These are phyloP conservation scores for Chascanopsetta lugubris DNA, from an alignment of 2,113 vertebrate genomes.

Conservation along the genomic window DNA sequence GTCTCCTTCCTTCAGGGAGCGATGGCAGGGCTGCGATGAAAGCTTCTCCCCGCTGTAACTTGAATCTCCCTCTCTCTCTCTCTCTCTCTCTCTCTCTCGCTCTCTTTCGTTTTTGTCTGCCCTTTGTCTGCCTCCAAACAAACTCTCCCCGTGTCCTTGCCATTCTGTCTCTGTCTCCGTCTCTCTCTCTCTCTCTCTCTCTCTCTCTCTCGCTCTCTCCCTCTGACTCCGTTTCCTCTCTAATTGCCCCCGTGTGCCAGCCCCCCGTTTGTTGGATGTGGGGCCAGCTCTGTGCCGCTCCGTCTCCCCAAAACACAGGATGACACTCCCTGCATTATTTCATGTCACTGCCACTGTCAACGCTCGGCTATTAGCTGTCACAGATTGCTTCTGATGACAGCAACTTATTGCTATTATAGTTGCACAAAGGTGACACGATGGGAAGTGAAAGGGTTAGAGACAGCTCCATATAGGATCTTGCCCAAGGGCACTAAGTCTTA, in stretches of 20 bases:
- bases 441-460: too few relatives aligned
- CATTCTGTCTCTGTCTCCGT: conserved; percentile 21
- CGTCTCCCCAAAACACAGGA: neutral
- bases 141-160: neutral
- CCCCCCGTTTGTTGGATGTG: conserved; percentile 32
- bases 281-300: conserved; percentile 22
- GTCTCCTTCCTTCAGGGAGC: conserved; percentile 55
- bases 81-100: conserved; percentile 23
- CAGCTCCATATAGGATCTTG: too few relatives aligned
- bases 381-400: too few relatives aligned
- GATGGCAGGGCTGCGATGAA: conserved; percentile 41
- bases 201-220: neutral
- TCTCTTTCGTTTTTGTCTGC: neutral
- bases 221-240: conserved; percentile 18
- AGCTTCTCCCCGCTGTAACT: conserved; percentile 34
- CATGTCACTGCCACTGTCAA: conserved; percentile 7
- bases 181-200: conserved; percentile 21
- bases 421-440: too few relatives aligned
- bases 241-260: conserved; percentile 26
- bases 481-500: too few relatives aligned
- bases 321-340: conserved; percentile 4
- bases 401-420: too few relatives aligned
- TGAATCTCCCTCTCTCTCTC: conserved; percentile 28
- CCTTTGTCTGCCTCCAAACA: conserved; percentile 12
- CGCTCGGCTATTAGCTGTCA: too few relatives aligned